A percentile compares a stretch with the other conserved stretches of the same genome.
Evolutionary conservation across 2,888 invertebrate species (phyloP).

Genomic region (Drosophila helvetica): DNA sequence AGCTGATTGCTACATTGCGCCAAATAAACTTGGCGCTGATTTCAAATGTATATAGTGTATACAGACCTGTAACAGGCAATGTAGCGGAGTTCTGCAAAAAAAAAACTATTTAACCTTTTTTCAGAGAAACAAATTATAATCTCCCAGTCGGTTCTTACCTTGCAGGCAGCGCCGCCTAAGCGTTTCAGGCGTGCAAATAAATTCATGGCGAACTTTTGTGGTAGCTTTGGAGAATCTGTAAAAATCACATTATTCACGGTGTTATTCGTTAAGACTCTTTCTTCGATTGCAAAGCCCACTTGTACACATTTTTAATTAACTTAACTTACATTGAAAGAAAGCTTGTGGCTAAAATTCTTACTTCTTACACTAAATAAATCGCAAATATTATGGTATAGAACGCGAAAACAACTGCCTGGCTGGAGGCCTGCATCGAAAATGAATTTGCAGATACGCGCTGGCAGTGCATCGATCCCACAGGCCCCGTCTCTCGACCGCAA

Average conservation of each 20-base stretch:
- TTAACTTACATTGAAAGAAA: background rate
- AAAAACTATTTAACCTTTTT: background rate
- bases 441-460: constrained; percentile 35
- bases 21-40: background rate
- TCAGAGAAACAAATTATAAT: background rate
- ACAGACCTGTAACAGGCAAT: constrained; percentile 59
- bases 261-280: no score
- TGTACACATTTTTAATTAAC: background rate
- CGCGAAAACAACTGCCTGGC: constrained; percentile 30
- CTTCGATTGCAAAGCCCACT: background rate
- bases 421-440: constrained; percentile 50
- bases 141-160: constrained; percentile 37
- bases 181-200: constrained; percentile 63
- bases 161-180: constrained; percentile 43
- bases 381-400: background rate
- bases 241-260: background rate
- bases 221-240: background rate
- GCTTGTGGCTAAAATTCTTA: background rate
- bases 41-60: background rate
- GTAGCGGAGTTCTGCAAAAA: constrained; percentile 59
- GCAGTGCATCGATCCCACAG: constrained; percentile 36
- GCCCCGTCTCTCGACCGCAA: constrained; percentile 27
- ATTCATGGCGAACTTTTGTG: constrained; percentile 43
- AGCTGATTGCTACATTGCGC: background rate
- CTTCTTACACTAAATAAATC: constrained; percentile 3